Percentiles rank a stretch among this genome's conserved stretches.
phyloP scores from a whole-genome alignment of 2,888 invertebrate genomes.

The Pseudococcus jackbeardsleyi region DNA sequence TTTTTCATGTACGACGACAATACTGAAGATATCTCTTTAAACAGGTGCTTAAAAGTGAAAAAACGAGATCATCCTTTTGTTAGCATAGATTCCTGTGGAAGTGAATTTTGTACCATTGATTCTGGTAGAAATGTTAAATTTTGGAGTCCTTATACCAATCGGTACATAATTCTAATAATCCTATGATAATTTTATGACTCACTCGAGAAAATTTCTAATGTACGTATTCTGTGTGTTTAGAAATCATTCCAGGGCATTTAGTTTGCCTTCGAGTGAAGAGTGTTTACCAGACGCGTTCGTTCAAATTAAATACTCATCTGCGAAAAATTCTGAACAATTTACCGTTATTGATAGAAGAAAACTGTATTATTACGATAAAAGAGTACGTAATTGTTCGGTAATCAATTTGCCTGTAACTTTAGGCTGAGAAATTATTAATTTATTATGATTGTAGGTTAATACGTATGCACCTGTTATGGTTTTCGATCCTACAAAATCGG shows the following conservation, averaged over 20 bases:
- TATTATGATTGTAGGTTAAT: not conserved
- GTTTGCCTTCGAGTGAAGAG: not conserved
- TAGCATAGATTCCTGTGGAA: not conserved
- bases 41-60: conserved; percentile 28
- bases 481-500: not conserved
- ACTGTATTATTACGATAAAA: conserved; percentile 52
- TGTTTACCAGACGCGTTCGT: conserved; percentile 30
- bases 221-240: not conserved
- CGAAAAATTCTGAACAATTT: not conserved
- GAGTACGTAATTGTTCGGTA: not conserved
- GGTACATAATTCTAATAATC: not conserved
- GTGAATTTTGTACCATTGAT: conserved; percentile 55
- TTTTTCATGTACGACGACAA: conserved; percentile 18
- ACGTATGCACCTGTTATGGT: not conserved
- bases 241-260: not conserved
- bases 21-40: not conserved
- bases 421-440: not conserved
- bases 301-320: conserved; percentile 3
- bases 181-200: not conserved
- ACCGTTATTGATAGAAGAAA: conserved; percentile 42
- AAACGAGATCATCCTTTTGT: conserved; percentile 47
- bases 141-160: conserved; percentile 6
- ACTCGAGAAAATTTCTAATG: not conserved
- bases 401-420: not conserved
- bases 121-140: conserved; percentile 28